These are phyloP conservation scores for Dipodomys stephensi DNA, from an alignment of 2,113 vertebrate genomes.

Conservation along the genomic window DNA sequence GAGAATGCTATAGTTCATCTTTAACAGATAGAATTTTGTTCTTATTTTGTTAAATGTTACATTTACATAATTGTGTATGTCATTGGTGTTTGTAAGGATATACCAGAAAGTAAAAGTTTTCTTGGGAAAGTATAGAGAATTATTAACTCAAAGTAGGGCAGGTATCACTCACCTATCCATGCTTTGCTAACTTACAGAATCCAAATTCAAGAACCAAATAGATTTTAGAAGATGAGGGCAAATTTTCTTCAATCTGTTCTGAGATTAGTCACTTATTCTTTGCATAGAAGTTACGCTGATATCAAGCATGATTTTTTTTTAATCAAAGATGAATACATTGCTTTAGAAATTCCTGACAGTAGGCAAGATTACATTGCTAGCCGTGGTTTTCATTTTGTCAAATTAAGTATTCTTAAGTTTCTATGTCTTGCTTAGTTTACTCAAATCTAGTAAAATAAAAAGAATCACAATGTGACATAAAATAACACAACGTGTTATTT, in stretches of 20 bases:
- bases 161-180: neutral
- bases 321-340: constrained; percentile 43
- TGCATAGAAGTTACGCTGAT: constrained; percentile 62
- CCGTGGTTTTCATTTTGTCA: constrained; percentile 46
- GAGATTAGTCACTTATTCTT: constrained; percentile 67
- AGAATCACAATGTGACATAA: constrained; percentile 10
- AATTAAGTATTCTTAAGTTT: constrained; percentile 58
- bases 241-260: constrained; percentile 56
- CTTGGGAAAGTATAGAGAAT: constrained; percentile 42
- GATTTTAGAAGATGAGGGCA: constrained; percentile 53
- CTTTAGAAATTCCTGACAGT: constrained; percentile 74
- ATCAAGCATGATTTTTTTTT: constrained; percentile 52
- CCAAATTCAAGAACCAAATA: constrained; percentile 43
- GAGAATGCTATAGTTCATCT: constrained; percentile 81
- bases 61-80: constrained; percentile 83
- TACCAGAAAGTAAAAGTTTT: constrained; percentile 69
- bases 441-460: constrained; percentile 35
- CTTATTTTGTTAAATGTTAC: constrained; percentile 83
- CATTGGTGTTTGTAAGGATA: constrained; percentile 75
- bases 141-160: constrained; percentile 33
- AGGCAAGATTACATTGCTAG: constrained; percentile 64
- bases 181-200: neutral
- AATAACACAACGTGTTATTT: constrained; percentile 60
- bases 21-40: constrained; percentile 77
- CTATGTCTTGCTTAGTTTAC: constrained; percentile 37